These are phyloP conservation scores for Stictonetta naevosa DNA, from an alignment of 2,113 vertebrate species.

Conservation along the genomic window DNA sequence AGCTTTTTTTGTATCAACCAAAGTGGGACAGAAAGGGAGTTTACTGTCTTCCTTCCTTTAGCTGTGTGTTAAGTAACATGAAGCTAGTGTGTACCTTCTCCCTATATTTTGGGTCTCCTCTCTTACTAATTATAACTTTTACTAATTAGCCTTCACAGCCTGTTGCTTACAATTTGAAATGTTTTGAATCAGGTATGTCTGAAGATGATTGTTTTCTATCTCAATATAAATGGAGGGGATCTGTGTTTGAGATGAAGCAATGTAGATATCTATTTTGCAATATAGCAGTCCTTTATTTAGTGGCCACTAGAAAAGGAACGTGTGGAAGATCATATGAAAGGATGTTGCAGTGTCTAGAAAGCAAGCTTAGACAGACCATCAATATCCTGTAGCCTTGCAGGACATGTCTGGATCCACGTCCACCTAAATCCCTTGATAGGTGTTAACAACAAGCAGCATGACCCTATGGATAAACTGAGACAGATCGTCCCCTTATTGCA, in stretches of 20 bases:
- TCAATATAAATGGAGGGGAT: neutral
- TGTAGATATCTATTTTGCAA: neutral
- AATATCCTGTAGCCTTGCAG: neutral
- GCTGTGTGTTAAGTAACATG: neutral
- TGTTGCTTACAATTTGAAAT: neutral
- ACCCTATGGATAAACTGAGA: neutral
- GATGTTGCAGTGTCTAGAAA: neutral
- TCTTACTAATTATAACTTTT: neutral
- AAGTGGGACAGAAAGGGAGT: neutral
- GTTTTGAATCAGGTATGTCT: slow-evolving; percentile 4
- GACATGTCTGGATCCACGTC: neutral
- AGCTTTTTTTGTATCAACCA: neutral
- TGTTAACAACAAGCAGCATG: neutral
- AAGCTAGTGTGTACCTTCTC: neutral
- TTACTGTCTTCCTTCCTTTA: neutral
- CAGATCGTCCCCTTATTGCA: neutral
- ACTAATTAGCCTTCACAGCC: neutral
- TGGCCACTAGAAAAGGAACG: neutral
- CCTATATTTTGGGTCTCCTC: neutral
- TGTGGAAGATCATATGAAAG: neutral
- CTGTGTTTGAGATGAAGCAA: neutral
- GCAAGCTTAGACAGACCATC: neutral
- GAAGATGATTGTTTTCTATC: neutral
- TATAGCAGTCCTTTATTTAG: neutral
- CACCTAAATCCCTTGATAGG: neutral